Conservation (phyloP, 2,888 invertebrate genomes). For the Ichneumon xanthorius region DNA sequence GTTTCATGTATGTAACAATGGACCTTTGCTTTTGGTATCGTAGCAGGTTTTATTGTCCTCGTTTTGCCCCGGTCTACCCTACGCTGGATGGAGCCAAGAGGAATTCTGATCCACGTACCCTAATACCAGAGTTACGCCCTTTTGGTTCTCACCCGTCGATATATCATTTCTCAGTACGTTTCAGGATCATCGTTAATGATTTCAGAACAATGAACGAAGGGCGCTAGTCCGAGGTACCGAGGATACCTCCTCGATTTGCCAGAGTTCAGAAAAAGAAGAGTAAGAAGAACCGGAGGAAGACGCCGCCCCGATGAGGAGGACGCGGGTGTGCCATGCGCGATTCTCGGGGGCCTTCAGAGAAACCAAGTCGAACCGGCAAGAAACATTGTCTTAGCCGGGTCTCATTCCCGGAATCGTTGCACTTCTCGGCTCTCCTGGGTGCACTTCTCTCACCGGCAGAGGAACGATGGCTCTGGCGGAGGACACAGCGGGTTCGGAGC, state of each 20-base stretch:
- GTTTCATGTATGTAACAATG: too few species aligned
- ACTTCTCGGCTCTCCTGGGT: slow-evolving; percentile 57
- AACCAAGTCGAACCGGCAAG: slow-evolving; percentile 68
- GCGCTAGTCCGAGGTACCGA: slow-evolving; percentile 6
- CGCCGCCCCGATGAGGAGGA: slow-evolving; percentile 42
- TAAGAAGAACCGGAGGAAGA: slow-evolving; percentile 50
- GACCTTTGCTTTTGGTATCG: too few species aligned
- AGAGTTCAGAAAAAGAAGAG: slow-evolving; percentile 42
- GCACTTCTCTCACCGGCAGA: slow-evolving; percentile 35
- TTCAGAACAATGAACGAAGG: not conserved
- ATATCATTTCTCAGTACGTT: slow-evolving; percentile 7
- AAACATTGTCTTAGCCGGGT: slow-evolving; percentile 70
- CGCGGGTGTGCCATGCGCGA: slow-evolving; percentile 53
- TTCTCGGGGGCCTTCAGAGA: slow-evolving; percentile 67
- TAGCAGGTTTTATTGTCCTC: too few species aligned
- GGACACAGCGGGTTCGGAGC: slow-evolving; percentile 40
- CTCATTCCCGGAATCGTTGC: slow-evolving; percentile 70
- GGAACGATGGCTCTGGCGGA: slow-evolving; percentile 20
- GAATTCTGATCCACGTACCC: not conserved
- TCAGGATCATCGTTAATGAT: not conserved
- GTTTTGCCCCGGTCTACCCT: too few species aligned
- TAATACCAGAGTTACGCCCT: not conserved
- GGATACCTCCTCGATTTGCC: slow-evolving; percentile 6
- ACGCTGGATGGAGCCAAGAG: not conserved
- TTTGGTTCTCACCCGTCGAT: too few species aligned